Conservation (phyloP, 2,113 vertebrate genomes). For the Catharus fuscescens region DNA sequence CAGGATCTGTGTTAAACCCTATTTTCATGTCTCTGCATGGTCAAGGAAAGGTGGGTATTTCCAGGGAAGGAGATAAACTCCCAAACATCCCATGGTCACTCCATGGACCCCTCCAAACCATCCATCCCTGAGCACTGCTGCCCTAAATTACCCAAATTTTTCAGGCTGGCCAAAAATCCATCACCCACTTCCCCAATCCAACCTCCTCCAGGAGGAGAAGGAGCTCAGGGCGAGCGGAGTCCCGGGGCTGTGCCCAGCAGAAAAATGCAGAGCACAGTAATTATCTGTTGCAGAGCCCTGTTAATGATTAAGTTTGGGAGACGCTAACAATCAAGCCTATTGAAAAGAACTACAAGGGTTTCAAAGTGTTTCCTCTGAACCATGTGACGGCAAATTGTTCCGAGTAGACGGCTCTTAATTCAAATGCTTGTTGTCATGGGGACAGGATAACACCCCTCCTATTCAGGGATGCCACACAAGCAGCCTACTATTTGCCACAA, state of each 20-base stretch:
- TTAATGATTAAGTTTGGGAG: slow-evolving; percentile 71
- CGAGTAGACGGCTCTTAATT: slow-evolving; percentile 51
- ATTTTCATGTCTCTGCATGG: fast-evolving
- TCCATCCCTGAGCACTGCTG: fast-evolving
- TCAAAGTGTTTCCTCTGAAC: slow-evolving; percentile 58
- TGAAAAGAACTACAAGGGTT: slow-evolving; percentile 69
- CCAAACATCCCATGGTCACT: fast-evolving
- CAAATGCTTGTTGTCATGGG: slow-evolving; percentile 72
- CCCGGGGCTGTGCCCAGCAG: neutral
- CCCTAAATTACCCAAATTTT: neutral
- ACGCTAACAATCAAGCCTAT: slow-evolving; percentile 61
- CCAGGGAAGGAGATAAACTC: neutral
- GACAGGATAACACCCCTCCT: slow-evolving; percentile 49
- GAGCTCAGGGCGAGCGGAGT: fast-evolving
- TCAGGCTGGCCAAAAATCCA: neutral
- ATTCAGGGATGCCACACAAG: slow-evolving; percentile 29
- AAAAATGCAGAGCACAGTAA: slow-evolving; percentile 42
- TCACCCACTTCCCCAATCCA: neutral
- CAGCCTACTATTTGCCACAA: slow-evolving; percentile 6
- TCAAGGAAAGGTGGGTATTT: fast-evolving
- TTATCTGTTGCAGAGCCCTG: slow-evolving; percentile 59
- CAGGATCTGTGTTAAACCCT: neutral
- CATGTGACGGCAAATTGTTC: slow-evolving; percentile 56
- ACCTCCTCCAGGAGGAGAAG: neutral
- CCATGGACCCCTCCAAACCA: fast-evolving